phyloP scores from a whole-genome alignment of 2,888 invertebrate genomes.

The Troides oblongomaculatus region DNA sequence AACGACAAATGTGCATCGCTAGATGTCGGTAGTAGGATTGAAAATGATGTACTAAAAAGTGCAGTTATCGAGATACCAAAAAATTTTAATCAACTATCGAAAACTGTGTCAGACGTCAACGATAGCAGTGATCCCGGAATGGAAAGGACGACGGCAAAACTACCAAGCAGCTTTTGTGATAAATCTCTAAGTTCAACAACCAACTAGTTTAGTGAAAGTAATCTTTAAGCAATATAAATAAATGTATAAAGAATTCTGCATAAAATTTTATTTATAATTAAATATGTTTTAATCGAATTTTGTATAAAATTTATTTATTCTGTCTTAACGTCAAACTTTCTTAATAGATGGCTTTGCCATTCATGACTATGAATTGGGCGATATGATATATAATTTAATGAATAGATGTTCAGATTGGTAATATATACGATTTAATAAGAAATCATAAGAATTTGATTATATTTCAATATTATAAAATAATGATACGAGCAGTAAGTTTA shows the following conservation, averaged over 20 bases:
- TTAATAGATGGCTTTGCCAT: too few relatives aligned
- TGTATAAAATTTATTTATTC: too few relatives aligned
- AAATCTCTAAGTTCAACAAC: constrained; percentile 33
- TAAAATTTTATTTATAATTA: background rate
- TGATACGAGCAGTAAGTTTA: too few relatives aligned
- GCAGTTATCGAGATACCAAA: constrained; percentile 36
- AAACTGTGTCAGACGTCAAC: constrained; percentile 60
- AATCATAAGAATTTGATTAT: too few relatives aligned
- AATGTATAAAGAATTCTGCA: constrained; percentile 24
- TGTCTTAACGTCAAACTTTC: too few relatives aligned
- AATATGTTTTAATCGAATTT: too few relatives aligned
- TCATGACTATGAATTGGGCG: too few relatives aligned
- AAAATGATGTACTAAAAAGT: constrained; percentile 37
- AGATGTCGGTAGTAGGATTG: constrained; percentile 56
- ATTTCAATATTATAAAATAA: too few relatives aligned
- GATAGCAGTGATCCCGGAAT: constrained; percentile 73
- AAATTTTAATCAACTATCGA: constrained; percentile 40
- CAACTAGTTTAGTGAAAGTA: constrained; percentile 36
- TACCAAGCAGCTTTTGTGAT: constrained; percentile 42
- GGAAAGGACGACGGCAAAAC: constrained; percentile 57
- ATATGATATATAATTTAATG: too few relatives aligned
- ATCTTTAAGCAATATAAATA: constrained; percentile 20
- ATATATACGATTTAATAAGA: too few relatives aligned
- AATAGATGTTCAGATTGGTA: too few relatives aligned
- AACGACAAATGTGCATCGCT: constrained; percentile 44